Percentiles rank a stretch among this genome's conserved stretches.
Evolutionary conservation across 2,797 vertebrate species (phyloP).

Genomic region (Cercopithecus petaurista): DNA sequence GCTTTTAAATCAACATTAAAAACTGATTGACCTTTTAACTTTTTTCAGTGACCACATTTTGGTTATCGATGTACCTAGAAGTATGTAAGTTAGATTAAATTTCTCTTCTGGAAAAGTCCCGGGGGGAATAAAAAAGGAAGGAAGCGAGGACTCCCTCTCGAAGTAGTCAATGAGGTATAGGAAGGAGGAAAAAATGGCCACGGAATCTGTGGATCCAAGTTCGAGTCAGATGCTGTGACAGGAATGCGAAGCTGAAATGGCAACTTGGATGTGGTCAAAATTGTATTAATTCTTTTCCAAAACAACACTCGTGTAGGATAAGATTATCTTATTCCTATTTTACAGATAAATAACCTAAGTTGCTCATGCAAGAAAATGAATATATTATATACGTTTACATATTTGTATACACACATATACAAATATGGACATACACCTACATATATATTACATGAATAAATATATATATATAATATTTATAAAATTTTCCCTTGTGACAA

Average conservation of each 20-base stretch:
- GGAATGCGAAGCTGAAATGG: neutral
- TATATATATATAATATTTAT: neutral
- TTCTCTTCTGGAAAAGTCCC: constrained; percentile 83
- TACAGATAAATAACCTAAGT: neutral
- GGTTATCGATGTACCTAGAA: constrained; percentile 83
- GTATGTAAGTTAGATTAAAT: constrained; percentile 86
- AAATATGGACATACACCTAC: neutral
- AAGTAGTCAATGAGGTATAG: neutral
- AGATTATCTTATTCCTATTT: neutral
- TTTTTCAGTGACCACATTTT: constrained; percentile 84
- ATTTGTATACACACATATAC: neutral
- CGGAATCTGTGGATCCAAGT: neutral
- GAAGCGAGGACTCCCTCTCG: neutral
- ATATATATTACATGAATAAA: neutral
- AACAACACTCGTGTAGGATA: neutral
- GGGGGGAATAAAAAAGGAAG: neutral
- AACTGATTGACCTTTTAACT: constrained; percentile 82
- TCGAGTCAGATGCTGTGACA: neutral
- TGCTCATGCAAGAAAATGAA: neutral
- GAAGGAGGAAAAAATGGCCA: neutral
- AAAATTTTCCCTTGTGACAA: neutral
- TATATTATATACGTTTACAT: neutral
- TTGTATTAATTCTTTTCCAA: neutral
- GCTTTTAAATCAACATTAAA: neutral
- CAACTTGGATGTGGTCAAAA: neutral